These are phyloP conservation scores for Exocentrus adspersus DNA, from an alignment of 2,888 invertebrate species.

Conservation along the genomic window DNA sequence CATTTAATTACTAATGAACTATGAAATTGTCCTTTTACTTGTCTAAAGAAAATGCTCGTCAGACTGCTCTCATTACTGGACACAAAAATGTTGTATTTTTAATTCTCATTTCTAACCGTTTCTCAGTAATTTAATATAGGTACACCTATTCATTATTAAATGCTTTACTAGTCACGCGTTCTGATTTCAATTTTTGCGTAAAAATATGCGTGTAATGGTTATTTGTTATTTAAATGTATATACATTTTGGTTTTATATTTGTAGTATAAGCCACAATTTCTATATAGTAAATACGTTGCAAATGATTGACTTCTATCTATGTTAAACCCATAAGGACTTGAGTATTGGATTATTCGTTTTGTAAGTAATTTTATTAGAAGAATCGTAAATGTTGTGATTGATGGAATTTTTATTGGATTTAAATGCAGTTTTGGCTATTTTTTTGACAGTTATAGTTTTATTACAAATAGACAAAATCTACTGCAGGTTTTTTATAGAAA, in stretches of 20 bases:
- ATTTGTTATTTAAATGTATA: conserved; percentile 36
- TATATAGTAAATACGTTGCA: conserved; percentile 30
- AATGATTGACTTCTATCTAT: conserved; percentile 26
- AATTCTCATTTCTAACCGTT: no score
- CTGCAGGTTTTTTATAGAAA: conserved; percentile 37
- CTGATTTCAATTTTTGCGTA: conserved; percentile 14
- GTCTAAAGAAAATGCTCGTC: no score
- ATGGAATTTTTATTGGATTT: conserved; percentile 30
- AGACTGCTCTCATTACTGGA: no score
- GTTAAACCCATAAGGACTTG: conserved; percentile 16
- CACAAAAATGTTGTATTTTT: no score
- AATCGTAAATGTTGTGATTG: conserved; percentile 34
- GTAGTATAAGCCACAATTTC: conserved; percentile 36
- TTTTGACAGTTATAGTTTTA: conserved; percentile 35
- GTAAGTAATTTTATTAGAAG: conserved; percentile 25
- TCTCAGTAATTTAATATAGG: no score
- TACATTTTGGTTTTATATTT: conserved; percentile 33
- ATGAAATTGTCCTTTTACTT: no score
- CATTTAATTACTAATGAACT: no score
- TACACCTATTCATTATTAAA: no score
- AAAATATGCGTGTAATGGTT: conserved; percentile 30
- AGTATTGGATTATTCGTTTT: conserved; percentile 5
- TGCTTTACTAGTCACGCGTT: conserved; percentile 30
- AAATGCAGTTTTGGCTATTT: conserved; percentile 35
- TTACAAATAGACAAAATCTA: conserved; percentile 36